phyloP scores from a whole-genome alignment of 2,113 vertebrate genomes.

The Chaetorhynchus papuensis region DNA sequence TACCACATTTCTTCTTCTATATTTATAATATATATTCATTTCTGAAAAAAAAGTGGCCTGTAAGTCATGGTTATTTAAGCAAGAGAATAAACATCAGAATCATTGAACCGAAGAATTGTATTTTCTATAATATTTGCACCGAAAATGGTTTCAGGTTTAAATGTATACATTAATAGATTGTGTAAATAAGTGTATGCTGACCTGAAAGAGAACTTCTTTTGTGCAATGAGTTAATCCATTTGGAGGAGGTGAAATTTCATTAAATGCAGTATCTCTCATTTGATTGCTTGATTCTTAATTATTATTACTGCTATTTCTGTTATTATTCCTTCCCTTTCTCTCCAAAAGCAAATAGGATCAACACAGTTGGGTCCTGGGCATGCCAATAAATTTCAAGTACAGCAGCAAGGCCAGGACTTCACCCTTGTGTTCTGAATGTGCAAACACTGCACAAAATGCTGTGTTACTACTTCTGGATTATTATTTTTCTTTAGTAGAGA shows the following conservation, averaged over 20 bases:
- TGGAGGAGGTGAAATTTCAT: not conserved
- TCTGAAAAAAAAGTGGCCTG: not conserved
- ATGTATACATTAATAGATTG: not conserved
- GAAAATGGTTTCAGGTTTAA: constrained; percentile 47
- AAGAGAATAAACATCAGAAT: constrained; percentile 22
- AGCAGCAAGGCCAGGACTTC: not conserved
- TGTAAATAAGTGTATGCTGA: constrained; percentile 24
- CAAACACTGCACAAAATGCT: no score
- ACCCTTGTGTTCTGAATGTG: not conserved
- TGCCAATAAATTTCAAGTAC: not conserved
- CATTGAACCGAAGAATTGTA: constrained; percentile 28
- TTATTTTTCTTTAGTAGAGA: not conserved
- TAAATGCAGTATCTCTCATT: not conserved
- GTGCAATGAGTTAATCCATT: not conserved
- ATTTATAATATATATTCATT: not conserved
- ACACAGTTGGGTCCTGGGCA: not conserved
- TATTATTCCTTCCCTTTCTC: not conserved
- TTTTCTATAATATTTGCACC: constrained; percentile 47
- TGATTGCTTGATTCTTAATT: not conserved
- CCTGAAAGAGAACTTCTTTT: not conserved
- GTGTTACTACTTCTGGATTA: not conserved
- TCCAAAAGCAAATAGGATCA: not conserved
- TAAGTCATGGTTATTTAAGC: constrained; percentile 22
- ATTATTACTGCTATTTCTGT: not conserved
- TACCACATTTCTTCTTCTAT: not conserved